Evolutionary conservation across 2,113 vertebrate species (phyloP).

Genomic region (Anoura caudifer): DNA sequence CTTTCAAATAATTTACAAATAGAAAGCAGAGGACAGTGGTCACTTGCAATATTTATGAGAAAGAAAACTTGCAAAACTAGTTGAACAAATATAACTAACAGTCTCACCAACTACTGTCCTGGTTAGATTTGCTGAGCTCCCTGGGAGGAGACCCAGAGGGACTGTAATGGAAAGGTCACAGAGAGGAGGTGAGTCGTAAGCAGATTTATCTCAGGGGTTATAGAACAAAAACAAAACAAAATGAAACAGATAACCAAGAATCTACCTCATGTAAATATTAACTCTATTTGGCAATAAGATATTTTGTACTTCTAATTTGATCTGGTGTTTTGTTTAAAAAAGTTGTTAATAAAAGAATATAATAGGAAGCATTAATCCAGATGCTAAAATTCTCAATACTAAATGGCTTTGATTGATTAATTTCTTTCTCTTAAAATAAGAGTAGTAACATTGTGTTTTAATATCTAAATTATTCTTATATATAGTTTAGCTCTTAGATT

Average conservation of each 20-base stretch:
- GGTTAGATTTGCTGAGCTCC: background rate
- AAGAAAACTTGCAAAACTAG: background rate
- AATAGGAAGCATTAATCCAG: background rate
- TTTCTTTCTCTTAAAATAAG: background rate
- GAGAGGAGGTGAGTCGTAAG: slow-evolving; percentile 47
- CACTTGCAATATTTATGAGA: background rate
- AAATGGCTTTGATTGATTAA: background rate
- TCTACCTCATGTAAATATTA: background rate
- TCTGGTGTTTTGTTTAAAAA: slow-evolving; percentile 10
- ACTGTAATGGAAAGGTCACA: slow-evolving; percentile 59
- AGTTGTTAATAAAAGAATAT: background rate
- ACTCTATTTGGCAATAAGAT: background rate
- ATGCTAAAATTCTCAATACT: background rate
- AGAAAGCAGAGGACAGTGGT: background rate
- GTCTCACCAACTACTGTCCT: slow-evolving; percentile 19
- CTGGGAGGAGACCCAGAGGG: slow-evolving; percentile 48
- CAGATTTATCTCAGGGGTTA: slow-evolving; percentile 50
- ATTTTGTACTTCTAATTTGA: background rate
- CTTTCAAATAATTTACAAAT: background rate
- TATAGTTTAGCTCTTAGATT: background rate
- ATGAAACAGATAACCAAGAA: background rate
- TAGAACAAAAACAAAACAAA: slow-evolving; percentile 50
- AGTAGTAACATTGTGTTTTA: background rate
- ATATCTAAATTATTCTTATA: background rate
- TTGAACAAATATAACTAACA: background rate